These are phyloP conservation scores for Habropoda laboriosa DNA, from an alignment of 1,140 invertebrate genomes.

Conservation along the genomic window DNA sequence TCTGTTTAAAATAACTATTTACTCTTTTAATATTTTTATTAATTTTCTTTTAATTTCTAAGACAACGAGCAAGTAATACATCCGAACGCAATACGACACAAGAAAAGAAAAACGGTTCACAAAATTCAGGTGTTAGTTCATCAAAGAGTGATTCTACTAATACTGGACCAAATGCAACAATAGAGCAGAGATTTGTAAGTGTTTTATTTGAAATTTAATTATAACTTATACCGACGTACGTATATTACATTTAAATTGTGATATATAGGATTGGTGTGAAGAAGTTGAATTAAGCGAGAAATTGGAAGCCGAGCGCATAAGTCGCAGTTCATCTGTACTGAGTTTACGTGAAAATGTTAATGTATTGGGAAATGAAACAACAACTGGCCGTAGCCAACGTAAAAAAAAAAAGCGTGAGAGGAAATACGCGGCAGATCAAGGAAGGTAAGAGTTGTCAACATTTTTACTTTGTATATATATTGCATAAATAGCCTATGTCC, in stretches of 20 bases:
- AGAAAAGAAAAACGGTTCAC: constrained; percentile 67
- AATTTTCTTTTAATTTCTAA: constrained; percentile 25
- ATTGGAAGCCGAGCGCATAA: constrained; percentile 80
- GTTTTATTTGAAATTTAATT: background rate
- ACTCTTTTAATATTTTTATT: background rate
- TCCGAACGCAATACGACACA: constrained; percentile 57
- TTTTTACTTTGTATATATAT: background rate
- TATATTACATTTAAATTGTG: background rate
- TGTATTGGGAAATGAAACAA: constrained; percentile 64
- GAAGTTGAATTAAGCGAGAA: constrained; percentile 82
- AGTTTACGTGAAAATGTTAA: constrained; percentile 81
- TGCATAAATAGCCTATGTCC: background rate
- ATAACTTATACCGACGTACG: background rate
- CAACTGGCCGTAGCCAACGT: constrained; percentile 58
- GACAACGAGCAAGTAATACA: constrained; percentile 63
- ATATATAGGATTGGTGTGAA: constrained; percentile 82
- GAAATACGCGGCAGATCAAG: constrained; percentile 66
- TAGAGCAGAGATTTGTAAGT: constrained; percentile 73
- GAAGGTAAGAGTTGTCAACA: constrained; percentile 52
- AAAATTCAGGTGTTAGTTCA: constrained; percentile 62
- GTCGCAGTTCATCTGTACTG: constrained; percentile 83
- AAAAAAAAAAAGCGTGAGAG: constrained; percentile 73
- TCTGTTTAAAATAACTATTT: constrained; percentile 25
- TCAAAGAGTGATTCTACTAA: constrained; percentile 71
- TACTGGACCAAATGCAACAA: constrained; percentile 64